These are phyloP conservation scores for Herminia tarsipennalis DNA, from an alignment of 2,888 invertebrate genomes.

Conservation along the genomic window DNA sequence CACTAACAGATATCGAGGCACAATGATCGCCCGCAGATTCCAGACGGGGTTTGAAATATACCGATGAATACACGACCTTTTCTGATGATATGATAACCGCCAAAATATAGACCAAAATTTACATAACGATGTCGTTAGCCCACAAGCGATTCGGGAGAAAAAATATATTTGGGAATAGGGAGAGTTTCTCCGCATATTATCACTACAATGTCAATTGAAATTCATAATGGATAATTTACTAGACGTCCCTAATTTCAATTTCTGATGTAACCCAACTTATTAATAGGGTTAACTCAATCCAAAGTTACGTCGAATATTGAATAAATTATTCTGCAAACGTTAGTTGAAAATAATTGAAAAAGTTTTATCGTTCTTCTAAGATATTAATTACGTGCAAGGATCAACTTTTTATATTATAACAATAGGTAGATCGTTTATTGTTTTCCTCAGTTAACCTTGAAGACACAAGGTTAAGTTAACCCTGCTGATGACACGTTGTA, in stretches of 20 bases:
- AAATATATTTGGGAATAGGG: conserved; percentile 32
- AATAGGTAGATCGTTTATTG: conserved; percentile 12
- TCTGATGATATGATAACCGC: conserved; percentile 40
- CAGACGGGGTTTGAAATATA: conserved; percentile 37
- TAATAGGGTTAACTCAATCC: conserved; percentile 25
- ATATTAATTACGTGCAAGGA: conserved; percentile 33
- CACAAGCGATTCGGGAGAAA: conserved; percentile 21
- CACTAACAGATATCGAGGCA: conserved; percentile 25
- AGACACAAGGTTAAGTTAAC: conserved; percentile 40
- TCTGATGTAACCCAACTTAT: conserved; percentile 29
- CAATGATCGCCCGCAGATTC: conserved; percentile 25
- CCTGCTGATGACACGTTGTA: conserved; percentile 45
- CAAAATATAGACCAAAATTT: conserved; percentile 52
- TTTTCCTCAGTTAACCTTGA: conserved; percentile 41
- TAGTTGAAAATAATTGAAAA: conserved; percentile 37
- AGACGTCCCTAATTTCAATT: conserved; percentile 36
- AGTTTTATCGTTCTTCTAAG: conserved; percentile 29
- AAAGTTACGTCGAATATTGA: conserved; percentile 20
- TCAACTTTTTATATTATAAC: conserved; percentile 7
- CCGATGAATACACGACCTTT: conserved; percentile 40
- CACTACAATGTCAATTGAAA: conserved; percentile 22
- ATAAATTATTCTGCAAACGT: conserved; percentile 29
- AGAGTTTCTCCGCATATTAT: conserved; percentile 12
- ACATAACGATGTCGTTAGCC: conserved; percentile 59
- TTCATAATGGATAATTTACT: conserved; percentile 20